Evolutionary conservation across 2,888 invertebrate genomes (phyloP).

Genomic region (Diachrysia chrysitis): DNA sequence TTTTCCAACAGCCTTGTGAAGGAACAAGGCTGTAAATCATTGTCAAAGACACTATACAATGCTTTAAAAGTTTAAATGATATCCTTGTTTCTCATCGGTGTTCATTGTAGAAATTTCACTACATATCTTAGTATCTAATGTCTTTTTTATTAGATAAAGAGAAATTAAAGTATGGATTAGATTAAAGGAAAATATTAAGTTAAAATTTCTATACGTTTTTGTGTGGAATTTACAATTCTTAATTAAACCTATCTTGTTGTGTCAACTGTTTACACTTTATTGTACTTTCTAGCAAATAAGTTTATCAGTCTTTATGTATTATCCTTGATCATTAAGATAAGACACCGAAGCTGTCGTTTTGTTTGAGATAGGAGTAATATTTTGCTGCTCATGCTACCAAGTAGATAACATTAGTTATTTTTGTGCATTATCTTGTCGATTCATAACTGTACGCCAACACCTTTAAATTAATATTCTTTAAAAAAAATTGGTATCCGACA

Average conservation of each 20-base stretch:
- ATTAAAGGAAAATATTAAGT: neutral
- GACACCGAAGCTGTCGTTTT: slow-evolving; percentile 46
- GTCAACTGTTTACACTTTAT: slow-evolving; percentile 20
- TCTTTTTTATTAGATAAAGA: neutral
- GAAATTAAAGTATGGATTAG: neutral
- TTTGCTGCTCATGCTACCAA: slow-evolving; percentile 28
- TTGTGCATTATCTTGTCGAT: slow-evolving; percentile 7
- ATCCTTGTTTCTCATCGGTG: neutral
- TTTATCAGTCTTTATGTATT: slow-evolving; percentile 54
- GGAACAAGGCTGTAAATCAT: slow-evolving; percentile 50
- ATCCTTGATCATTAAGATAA: slow-evolving; percentile 62
- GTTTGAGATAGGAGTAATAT: slow-evolving; percentile 47
- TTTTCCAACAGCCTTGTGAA: slow-evolving; percentile 69
- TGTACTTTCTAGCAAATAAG: slow-evolving; percentile 53
- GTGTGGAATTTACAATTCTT: no score
- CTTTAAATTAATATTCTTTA: slow-evolving; percentile 9
- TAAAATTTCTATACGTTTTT: neutral
- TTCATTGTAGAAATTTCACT: neutral
- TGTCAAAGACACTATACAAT: slow-evolving; percentile 71
- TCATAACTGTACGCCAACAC: slow-evolving; percentile 1
- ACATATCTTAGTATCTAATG: neutral
- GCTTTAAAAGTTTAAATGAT: slow-evolving; percentile 27
- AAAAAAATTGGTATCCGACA: neutral
- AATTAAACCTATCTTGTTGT: neutral
- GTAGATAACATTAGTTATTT: neutral